Evolutionary conservation across 1,140 invertebrate genomes (phyloP).

Genomic region (Drosophila rhopaloa): DNA sequence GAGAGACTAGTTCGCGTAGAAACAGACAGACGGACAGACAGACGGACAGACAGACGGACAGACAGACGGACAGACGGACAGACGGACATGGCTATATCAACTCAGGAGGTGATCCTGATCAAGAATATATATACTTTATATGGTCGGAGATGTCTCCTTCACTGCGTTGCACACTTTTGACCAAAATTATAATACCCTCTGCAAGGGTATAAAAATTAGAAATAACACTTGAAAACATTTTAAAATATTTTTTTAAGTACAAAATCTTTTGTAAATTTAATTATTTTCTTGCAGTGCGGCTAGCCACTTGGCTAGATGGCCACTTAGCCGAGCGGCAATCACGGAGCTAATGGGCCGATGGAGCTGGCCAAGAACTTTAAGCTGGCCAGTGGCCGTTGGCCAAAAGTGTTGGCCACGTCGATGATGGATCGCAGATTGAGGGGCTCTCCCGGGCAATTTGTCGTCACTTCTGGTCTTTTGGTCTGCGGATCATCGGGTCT

Average conservation of each 20-base stretch:
- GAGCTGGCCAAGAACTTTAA: slow-evolving; percentile 31
- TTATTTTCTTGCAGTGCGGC: slow-evolving; percentile 2
- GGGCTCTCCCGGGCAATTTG: slow-evolving; percentile 59
- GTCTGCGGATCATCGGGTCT: slow-evolving; percentile 16
- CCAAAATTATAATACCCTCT: no score
- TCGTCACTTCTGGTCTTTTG: slow-evolving; percentile 63
- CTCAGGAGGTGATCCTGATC: no score
- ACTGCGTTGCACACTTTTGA: no score
- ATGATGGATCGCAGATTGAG: slow-evolving; percentile 34
- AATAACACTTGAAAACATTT: not conserved
- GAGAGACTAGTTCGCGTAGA: no score
- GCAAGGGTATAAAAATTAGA: no score
- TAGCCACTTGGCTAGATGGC: slow-evolving; percentile 12
- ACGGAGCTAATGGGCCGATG: slow-evolving; percentile 20
- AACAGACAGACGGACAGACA: no score
- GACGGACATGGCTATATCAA: no score
- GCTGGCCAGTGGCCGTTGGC: slow-evolving; percentile 53
- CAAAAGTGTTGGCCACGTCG: slow-evolving; percentile 60
- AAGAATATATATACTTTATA: no score
- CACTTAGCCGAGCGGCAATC: slow-evolving; percentile 33
- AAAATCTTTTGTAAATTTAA: not conserved
- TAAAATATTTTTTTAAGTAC: no score
- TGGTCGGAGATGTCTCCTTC: no score
- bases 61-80: no score
- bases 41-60: no score